Percentiles rank a stretch among this genome's conserved stretches.
Conservation (phyloP, 2,888 invertebrate genomes). For the Papilio demoleus region DNA sequence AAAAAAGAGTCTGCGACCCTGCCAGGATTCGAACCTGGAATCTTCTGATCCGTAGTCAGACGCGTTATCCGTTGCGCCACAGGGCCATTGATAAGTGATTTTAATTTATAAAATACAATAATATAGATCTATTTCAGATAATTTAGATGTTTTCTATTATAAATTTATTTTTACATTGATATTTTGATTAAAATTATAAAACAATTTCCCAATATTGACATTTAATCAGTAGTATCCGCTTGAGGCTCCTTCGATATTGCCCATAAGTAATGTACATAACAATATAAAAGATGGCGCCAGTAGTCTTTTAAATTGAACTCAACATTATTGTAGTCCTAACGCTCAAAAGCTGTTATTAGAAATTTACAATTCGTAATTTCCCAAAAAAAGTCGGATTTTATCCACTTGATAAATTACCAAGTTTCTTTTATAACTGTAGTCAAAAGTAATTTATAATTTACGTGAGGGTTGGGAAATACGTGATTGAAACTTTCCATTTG, state of each 20-base stretch:
- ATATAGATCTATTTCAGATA: background rate
- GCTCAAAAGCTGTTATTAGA: background rate
- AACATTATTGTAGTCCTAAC: background rate
- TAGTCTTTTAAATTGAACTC: background rate
- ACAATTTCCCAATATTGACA: background rate
- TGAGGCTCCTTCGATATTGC: background rate
- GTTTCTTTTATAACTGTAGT: background rate
- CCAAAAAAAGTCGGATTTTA: background rate
- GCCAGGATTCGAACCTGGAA: slow-evolving; percentile 87
- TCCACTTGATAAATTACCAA: background rate
- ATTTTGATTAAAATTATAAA: background rate
- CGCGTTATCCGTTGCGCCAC: slow-evolving; percentile 88
- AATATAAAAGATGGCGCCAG: slow-evolving; percentile 9
- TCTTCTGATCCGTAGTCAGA: slow-evolving; percentile 88
- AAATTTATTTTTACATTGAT: background rate
- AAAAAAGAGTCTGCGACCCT: slow-evolving; percentile 69
- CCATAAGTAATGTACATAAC: background rate
- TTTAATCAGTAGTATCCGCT: background rate
- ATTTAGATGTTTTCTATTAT: background rate
- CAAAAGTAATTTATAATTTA: background rate
- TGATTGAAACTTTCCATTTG: slow-evolving; percentile 23
- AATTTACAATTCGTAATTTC: background rate
- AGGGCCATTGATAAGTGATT: slow-evolving; percentile 65
- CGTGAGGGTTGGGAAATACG: slow-evolving; percentile 2
- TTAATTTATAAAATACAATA: slow-evolving; percentile 1